These are phyloP conservation scores for Mesorhabditis belari DNA, from an alignment of 2,888 invertebrate genomes.

Conservation along the genomic window DNA sequence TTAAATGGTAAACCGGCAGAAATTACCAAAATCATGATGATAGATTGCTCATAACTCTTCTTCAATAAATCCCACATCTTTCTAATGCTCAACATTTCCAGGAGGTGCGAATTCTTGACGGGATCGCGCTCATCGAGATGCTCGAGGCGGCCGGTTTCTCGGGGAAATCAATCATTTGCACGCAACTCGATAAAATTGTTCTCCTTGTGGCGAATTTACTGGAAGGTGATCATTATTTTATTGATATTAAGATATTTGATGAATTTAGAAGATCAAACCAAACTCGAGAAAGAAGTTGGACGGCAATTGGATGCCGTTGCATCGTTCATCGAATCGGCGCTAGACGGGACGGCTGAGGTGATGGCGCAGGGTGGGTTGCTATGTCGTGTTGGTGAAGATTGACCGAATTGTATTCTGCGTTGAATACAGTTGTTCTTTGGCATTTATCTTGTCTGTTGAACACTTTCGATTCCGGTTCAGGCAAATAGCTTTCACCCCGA, in stretches of 20 bases:
- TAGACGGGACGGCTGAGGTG: not conserved
- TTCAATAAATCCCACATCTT: too few relatives aligned
- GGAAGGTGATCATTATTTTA: not conserved
- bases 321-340: not conserved
- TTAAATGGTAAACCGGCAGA: too few relatives aligned
- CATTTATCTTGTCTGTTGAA: too few relatives aligned
- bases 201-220: not conserved
- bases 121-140: slow-evolving; percentile 10
- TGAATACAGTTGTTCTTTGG: too few relatives aligned
- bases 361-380: not conserved
- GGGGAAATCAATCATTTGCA: slow-evolving; percentile 5
- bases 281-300: not conserved
- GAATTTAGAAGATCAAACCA: not conserved
- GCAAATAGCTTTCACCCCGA: too few relatives aligned
- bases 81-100: not conserved
- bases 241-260: not conserved
- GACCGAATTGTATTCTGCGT: too few relatives aligned
- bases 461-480: too few relatives aligned
- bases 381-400: too few relatives aligned
- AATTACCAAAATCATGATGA: too few relatives aligned
- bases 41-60: too few relatives aligned
- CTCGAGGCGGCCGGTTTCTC: slow-evolving; percentile 11
- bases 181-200: not conserved
- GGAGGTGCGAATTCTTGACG: not conserved
- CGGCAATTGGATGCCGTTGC: not conserved